A percentile compares a stretch with the other conserved stretches of the same genome.
Conservation (phyloP, 2,888 invertebrate species). For the Diadromus collaris region DNA sequence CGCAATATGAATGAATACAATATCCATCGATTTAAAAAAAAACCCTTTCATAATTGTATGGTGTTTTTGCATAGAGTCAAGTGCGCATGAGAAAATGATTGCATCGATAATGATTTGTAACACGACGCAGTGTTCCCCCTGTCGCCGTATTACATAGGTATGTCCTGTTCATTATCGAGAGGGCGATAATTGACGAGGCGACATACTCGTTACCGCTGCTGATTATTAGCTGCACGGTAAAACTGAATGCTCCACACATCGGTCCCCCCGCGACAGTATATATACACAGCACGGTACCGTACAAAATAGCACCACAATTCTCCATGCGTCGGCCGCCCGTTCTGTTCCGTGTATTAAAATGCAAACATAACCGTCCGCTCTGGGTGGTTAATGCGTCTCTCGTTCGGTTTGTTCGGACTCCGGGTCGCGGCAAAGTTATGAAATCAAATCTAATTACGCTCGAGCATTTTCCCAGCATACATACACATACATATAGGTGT, state of each 20-base stretch:
- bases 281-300: neutral
- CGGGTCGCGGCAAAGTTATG: constrained; percentile 72
- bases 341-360: constrained; percentile 71
- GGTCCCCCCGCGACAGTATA: too few relatives aligned
- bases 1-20: too few relatives aligned
- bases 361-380: constrained; percentile 73
- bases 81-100: constrained; percentile 18
- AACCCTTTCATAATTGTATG: neutral
- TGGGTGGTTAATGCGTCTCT: constrained; percentile 71
- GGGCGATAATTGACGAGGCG: constrained; percentile 70
- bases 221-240: constrained; percentile 69
- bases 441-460: constrained; percentile 78
- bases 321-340: constrained; percentile 58
- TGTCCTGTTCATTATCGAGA: constrained; percentile 69
- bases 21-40: too few relatives aligned
- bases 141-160: constrained; percentile 27
- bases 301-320: constrained; percentile 62
- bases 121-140: constrained; percentile 21
- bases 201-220: constrained; percentile 69
- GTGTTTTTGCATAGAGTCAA: neutral
- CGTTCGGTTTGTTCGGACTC: constrained; percentile 68
- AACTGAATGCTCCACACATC: constrained; percentile 50
- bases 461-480: constrained; percentile 62
- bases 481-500: constrained; percentile 10
- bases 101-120: constrained; percentile 37